Evolutionary conservation across 2,113 vertebrate species (phyloP).

Genomic region (Sylvietta virens): DNA sequence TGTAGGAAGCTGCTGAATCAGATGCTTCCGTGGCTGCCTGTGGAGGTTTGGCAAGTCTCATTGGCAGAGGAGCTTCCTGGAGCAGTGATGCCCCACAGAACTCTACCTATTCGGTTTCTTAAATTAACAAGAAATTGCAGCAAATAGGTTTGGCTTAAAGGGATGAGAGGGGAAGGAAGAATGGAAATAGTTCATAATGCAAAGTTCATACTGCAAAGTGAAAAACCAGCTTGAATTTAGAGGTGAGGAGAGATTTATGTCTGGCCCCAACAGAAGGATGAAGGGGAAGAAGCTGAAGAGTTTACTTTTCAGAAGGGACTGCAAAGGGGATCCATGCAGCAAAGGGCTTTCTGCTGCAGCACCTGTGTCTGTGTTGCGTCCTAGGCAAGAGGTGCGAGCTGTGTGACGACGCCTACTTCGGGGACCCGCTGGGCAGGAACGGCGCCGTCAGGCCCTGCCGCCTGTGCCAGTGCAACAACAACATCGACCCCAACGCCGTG

Average conservation of each 20-base stretch:
- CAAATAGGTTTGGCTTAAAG: not conserved
- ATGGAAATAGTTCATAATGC: not conserved
- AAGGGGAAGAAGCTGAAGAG: not conserved
- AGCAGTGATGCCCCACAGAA: not conserved
- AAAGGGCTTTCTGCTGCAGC: not conserved
- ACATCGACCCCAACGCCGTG: conserved; percentile 84
- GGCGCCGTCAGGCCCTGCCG: conserved; percentile 79
- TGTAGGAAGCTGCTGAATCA: not conserved
- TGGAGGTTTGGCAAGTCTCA: not conserved
- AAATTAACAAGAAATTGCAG: not conserved
- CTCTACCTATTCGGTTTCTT: not conserved
- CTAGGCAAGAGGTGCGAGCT: conserved; percentile 93
- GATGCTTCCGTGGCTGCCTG: not conserved
- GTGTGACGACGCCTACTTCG: conserved; percentile 94
- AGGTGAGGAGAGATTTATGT: not conserved
- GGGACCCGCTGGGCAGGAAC: conserved; percentile 81
- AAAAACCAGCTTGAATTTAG: not conserved
- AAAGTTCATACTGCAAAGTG: not conserved
- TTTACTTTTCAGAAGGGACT: not conserved
- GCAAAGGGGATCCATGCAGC: not conserved
- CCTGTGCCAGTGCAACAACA: conserved; percentile 89
- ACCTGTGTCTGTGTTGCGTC: rapidly evolving
- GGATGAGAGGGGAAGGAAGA: not conserved
- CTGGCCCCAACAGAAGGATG: not conserved
- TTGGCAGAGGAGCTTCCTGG: not conserved